Base-by-base conservation (phyloP, 1,140 invertebrate species). In the Formica exsecta region DNA sequence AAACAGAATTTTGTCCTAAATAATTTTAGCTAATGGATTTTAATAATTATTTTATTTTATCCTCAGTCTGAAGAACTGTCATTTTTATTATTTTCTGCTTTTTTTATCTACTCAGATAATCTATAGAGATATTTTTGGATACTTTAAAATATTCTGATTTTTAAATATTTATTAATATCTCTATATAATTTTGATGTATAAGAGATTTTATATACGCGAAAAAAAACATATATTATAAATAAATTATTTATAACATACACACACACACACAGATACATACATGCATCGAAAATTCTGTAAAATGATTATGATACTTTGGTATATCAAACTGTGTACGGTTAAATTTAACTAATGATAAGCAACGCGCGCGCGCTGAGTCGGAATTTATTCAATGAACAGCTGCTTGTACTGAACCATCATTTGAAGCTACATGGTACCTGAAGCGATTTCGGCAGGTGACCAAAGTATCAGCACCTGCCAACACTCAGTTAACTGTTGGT, bases 381-480 rank as follows among this genome's bases (percentile, higher is more conserved):
- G 59, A 75, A 61, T 80, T 86, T 75, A 41, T 68, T 73, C 77
- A 77, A 41, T 59, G 74, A 91, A 88, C 92, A 93, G 90, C 91
- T 93, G 92, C 89, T 59, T 48, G 81, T 74, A 85, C 65, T 38
- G 32, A 76, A 73, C 57, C 66, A 19, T 51, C 32, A 70, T n/a
- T 51, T 6, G 64, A 87, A 87, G 86, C 75, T 25, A 80, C 25
- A 32, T 54, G 11, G 71, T 71, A 87, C 93, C 85, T 51, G 59
- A 48, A 88, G 91, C 71, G 87, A 71, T 92, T 91, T 90, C 81
- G 88, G 89, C 94, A 94, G 93, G 92, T 94, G 93, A 89, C 90
- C 90, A 86, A 90, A 89, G 87, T 89, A 90, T 90, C 80, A 86
- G 87, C 93, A 94, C 92, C 93, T 94, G 93, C 87, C 87, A 51